Base-by-base conservation (phyloP, 2,797 vertebrate species). In the Rhinichthys osculus region DNA sequence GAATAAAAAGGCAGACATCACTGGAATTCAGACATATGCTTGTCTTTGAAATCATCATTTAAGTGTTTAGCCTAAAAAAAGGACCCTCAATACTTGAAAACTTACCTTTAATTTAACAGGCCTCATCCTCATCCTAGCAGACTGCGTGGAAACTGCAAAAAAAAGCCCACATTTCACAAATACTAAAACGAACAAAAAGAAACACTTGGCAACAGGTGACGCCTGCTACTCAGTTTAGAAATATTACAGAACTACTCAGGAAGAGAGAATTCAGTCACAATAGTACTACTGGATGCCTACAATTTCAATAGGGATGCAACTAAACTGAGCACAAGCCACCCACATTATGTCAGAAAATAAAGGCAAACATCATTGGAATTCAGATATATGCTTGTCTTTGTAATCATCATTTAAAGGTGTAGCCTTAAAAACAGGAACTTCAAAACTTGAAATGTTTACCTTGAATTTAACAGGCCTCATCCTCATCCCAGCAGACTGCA, bases 221-320 rank as follows among this genome's bases (percentile, higher is more conserved):
- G 0, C 14, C 47, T 50, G 83, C 80, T 57, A 87, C 86, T 85
- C 86, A 84, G 85, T 4, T 85, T 73, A 69, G 70, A 81, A 79
- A 50, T 14, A 14, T 50, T 50, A 50, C 94, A 92, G 91, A 27
- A 52, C 91, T 97, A 52, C 92, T 97, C 96, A 83, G 96, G 87
- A 94, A 97, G 97, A 97, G 96, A 97, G 96, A 97, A 94, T 96
- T 96, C 95, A 47, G 23, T 96, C 97, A 96, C 97, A 2, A 95
- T 88, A 96, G 64, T 16, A 50, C 14, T 47, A 81, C 44, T 67
- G 17, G 57, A 42, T 38, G 38, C 0, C 2, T 57, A 57, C 7
- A 50, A 3, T 4, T 23, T 23, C 8, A n/a, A 59, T 5, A n/a
- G 9, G 23, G 3, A 59, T n/a, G 3, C 0, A 59, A n/a, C 5